Evolutionary conservation across 2,888 invertebrate species (phyloP).

Genomic region (Volucella inanis): DNA sequence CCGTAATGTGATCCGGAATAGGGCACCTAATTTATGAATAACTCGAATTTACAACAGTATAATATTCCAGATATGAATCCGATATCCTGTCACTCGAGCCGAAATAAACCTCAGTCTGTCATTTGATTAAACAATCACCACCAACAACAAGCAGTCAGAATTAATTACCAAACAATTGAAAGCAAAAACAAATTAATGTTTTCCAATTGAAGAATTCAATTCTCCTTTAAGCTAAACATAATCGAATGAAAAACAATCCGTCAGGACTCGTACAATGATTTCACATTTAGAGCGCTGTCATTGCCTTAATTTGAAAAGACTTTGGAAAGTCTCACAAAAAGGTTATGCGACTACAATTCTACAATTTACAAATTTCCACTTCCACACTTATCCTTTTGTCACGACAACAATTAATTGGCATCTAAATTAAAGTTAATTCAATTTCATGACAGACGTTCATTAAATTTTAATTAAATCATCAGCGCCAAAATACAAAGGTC

Average conservation of each 20-base stretch:
- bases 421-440: slow-evolving; percentile 72
- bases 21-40: no score
- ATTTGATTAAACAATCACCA: no score
- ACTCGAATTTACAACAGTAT: no score
- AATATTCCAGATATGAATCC: no score
- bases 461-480: slow-evolving; percentile 73
- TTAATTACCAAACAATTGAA: slow-evolving; percentile 45
- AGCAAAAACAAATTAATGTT: slow-evolving; percentile 41
- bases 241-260: slow-evolving; percentile 38
- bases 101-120: no score
- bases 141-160: slow-evolving; percentile 4
- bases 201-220: slow-evolving; percentile 40
- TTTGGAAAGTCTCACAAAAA: not conserved
- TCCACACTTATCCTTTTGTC: slow-evolving; percentile 25
- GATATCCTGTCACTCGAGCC: no score
- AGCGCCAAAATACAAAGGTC: slow-evolving; percentile 21
- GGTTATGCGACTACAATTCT: slow-evolving; percentile 36
- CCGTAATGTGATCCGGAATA: no score
- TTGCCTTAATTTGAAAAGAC: no score
- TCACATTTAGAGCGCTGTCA: not conserved
- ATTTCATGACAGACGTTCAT: slow-evolving; percentile 68
- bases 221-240: slow-evolving; percentile 24
- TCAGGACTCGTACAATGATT: slow-evolving; percentile 2
- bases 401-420: slow-evolving; percentile 62
- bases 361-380: no score